Evolutionary conservation across 2,113 vertebrate genomes (phyloP).

Genomic region (Serilophus lunatus): DNA sequence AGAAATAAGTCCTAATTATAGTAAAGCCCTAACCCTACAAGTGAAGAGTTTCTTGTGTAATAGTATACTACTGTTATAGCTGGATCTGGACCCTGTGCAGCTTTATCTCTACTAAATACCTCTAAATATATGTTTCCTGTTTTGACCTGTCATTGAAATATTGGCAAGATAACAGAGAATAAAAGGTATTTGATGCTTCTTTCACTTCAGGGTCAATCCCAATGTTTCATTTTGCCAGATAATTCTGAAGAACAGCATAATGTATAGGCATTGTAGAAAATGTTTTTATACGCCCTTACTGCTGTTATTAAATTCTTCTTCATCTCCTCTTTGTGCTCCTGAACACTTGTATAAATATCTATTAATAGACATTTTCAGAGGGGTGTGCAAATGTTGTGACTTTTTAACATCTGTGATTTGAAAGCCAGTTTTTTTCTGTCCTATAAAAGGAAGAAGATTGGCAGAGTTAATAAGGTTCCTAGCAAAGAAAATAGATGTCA

Average conservation of each 20-base stretch:
- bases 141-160: neutral
- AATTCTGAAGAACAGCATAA: neutral
- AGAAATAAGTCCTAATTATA: neutral
- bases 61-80: neutral
- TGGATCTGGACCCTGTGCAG: neutral
- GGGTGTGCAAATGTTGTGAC: neutral
- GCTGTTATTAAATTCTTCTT: neutral
- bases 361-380: neutral
- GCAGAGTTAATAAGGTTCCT: neutral
- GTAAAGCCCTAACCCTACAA: neutral
- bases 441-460: neutral
- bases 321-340: neutral
- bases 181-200: neutral
- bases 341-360: neutral
- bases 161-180: neutral
- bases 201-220: neutral
- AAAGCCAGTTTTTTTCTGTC: neutral
- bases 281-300: neutral
- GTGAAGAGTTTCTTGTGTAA: neutral
- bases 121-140: fast-evolving
- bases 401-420: neutral
- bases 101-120: neutral
- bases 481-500: neutral
- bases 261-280: neutral
- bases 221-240: neutral